Conservation (phyloP, 2,113 vertebrate genomes). For the Syngnathus scovelli region DNA sequence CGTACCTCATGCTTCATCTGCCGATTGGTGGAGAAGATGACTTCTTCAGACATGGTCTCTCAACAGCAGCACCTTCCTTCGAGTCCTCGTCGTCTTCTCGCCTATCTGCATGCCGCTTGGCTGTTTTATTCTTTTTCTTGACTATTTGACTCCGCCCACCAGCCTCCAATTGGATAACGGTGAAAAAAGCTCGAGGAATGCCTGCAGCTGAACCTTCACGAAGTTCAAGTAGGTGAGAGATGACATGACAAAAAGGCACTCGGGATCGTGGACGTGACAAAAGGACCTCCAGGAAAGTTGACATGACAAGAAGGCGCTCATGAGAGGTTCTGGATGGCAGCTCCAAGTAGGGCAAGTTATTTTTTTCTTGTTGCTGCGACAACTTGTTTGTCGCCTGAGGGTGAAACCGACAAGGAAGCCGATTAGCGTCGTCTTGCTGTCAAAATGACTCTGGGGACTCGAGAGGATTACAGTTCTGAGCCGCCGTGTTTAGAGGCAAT, state of each 20-base stretch:
- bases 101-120: neutral
- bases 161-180: neutral
- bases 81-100: neutral
- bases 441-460: neutral
- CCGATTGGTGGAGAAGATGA: neutral
- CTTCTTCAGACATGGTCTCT: neutral
- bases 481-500: too few relatives aligned
- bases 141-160: neutral
- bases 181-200: neutral
- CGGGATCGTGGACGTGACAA: neutral
- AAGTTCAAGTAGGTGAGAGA: neutral
- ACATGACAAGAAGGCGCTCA: too few relatives aligned
- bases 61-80: neutral
- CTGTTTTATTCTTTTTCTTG: neutral
- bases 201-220: neutral
- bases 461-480: too few relatives aligned
- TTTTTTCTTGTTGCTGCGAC: neutral
- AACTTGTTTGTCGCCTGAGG: neutral
- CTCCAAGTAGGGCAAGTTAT: slow-evolving; percentile 42
- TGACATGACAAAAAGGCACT: neutral
- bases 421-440: neutral
- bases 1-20: neutral
- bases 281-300: too few relatives aligned
- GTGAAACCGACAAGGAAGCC: neutral
- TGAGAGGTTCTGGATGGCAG: slow-evolving; percentile 34